phyloP scores from a whole-genome alignment of 2,797 vertebrate genomes.

The Channallabes apus region DNA sequence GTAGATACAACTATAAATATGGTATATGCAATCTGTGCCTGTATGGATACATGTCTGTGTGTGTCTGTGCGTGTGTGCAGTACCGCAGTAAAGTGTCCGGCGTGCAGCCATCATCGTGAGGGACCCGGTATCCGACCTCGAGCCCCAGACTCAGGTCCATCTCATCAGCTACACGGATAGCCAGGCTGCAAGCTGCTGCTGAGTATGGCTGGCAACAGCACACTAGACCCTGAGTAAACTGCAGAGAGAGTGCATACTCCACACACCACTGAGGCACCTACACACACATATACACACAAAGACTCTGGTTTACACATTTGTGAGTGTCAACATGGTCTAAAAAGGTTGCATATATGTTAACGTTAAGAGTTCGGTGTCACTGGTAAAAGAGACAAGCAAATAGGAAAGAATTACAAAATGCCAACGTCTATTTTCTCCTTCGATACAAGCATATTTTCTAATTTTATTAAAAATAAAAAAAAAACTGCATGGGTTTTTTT shows the following conservation, averaged over 20 bases:
- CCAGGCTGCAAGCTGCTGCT: conserved; percentile 84
- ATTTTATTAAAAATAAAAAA: too few relatives aligned
- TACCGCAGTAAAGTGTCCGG: conserved; percentile 90
- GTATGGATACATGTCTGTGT: not conserved
- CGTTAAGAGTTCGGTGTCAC: not conserved
- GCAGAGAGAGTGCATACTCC: conserved; percentile 84
- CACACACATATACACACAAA: conserved; percentile 7
- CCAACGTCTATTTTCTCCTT: not conserved
- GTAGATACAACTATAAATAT: not conserved
- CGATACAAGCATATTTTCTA: too few relatives aligned
- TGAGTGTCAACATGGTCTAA: not conserved
- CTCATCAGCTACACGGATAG: conserved; percentile 89
- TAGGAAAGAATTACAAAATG: not conserved
- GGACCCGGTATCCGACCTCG: conserved; percentile 90
- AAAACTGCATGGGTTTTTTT: too few relatives aligned
- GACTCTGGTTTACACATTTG: too few relatives aligned
- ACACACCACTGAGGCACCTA: conserved; percentile 98
- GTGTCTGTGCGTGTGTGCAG: not conserved
- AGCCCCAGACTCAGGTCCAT: conserved; percentile 95
- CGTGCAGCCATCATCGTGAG: conserved; percentile 90
- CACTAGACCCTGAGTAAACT: conserved; percentile 83
- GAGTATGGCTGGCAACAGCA: conserved; percentile 87
- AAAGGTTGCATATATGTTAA: not conserved
- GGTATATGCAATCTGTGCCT: too few relatives aligned
- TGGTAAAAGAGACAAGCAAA: not conserved